Base-by-base conservation (phyloP, 2,888 invertebrate genomes). In the Ornithoptera alexandrae region DNA sequence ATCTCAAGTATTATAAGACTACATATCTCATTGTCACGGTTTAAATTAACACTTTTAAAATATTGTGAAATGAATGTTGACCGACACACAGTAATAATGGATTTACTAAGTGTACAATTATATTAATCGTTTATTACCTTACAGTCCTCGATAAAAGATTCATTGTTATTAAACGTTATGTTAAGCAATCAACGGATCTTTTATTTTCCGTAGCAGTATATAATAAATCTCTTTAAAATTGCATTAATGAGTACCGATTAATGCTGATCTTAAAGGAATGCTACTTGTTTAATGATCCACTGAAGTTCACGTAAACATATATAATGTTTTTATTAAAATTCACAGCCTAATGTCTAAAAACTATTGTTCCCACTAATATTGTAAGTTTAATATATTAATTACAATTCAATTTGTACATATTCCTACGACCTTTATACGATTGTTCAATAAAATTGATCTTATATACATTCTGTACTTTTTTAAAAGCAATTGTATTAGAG, bases 181-280 rank as follows among this genome's bases (percentile, higher is more conserved):
- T 59, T 30, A 46, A 42, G 50, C 22, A 20, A 62, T 42, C 62
- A 42, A 56, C 46, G 30, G 42, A 62, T 42, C 17, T 62, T 42
- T 42, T 24, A 53, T 53, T 30, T 39, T 53, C 18, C 30, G 53
- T 67, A 42, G 56, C 62, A 62, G 15, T 62, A 20, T 50, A 30
- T 60, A 65, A 65, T 61, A 65, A 65, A 69, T 69, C 53, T 59
- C 59, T 67, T 63, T 24, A 2, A 59, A 59, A 20, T n/a, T 53
- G 65, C 58, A 36, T 59, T 67, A 70, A 70, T 70, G 59, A 62
- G 60, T 50, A 67, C 63, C 62, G 62, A 70, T 69, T 63, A 66
- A 60, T 20, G 58, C 30, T 63, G 62, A 67, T 63, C 53, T 63
- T 63, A 61, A 63, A 63, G 58, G 61, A 50, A 69, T 65, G 36